phyloP scores from a whole-genome alignment of 2,888 invertebrate genomes.

The Amiota communis region DNA sequence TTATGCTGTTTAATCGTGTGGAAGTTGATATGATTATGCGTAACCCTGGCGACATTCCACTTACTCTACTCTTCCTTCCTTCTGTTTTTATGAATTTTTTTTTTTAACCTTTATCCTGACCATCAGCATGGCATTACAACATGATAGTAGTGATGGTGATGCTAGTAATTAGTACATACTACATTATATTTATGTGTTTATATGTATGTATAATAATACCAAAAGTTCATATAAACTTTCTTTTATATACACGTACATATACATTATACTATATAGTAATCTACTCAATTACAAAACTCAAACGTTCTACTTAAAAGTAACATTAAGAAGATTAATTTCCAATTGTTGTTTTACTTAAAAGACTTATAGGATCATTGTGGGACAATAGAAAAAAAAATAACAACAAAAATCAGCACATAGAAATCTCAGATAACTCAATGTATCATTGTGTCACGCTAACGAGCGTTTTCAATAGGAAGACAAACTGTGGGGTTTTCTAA shows the following conservation, averaged over 20 bases:
- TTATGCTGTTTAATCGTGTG: constrained; percentile 70
- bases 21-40: constrained; percentile 73
- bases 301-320: constrained; percentile 45
- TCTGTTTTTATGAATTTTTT: constrained; percentile 9
- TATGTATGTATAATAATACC: constrained; percentile 36
- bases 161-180: constrained; percentile 19
- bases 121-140: constrained; percentile 1
- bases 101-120: not conserved
- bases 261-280: constrained; percentile 59
- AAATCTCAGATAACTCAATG: constrained; percentile 64
- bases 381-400: not conserved
- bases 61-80: constrained; percentile 33
- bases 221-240: constrained; percentile 12
- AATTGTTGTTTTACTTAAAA: constrained; percentile 22
- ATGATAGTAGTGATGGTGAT: constrained; percentile 36
- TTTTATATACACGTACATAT: not conserved
- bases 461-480: constrained; percentile 1
- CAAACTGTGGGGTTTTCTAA: constrained; percentile 57
- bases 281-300: constrained; percentile 42
- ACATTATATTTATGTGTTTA: not conserved
- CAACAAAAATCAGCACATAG: not conserved
- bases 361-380: not conserved
- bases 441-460: constrained; percentile 59
- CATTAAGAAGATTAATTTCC: constrained; percentile 69
- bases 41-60: constrained; percentile 45